Percentiles rank a stretch among this genome's conserved stretches.
Evolutionary conservation across 1,140 invertebrate species (phyloP).

Genomic region (Subanguina moxae): DNA sequence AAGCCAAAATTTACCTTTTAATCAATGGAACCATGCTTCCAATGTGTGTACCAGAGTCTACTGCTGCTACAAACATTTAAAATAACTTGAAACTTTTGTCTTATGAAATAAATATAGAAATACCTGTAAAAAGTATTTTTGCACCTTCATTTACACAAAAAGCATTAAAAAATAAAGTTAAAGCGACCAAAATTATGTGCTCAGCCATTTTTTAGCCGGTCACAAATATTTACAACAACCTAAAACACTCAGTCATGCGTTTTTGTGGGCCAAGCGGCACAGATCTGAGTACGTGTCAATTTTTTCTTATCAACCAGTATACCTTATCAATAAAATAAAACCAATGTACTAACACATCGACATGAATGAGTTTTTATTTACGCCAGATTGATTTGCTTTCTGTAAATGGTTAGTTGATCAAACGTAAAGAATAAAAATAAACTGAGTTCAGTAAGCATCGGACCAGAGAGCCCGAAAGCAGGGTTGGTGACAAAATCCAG

Average conservation of each 20-base stretch:
- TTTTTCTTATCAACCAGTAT: too few relatives aligned
- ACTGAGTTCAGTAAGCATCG: too few relatives aligned
- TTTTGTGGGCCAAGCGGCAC: neutral
- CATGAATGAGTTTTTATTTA: too few relatives aligned
- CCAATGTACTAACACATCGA: too few relatives aligned
- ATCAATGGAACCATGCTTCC: slow-evolving; percentile 34
- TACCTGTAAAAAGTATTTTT: slow-evolving; percentile 1
- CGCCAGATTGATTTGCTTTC: too few relatives aligned
- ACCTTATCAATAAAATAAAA: too few relatives aligned
- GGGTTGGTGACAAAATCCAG: too few relatives aligned
- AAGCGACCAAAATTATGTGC: neutral
- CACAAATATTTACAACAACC: neutral
- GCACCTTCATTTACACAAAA: neutral
- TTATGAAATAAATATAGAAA: neutral
- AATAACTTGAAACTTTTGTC: neutral
- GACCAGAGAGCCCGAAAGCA: too few relatives aligned
- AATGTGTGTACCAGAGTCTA: slow-evolving; percentile 37
- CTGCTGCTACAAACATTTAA: slow-evolving; percentile 9
- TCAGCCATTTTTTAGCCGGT: neutral
- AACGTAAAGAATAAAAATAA: too few relatives aligned
- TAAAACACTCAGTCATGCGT: neutral
- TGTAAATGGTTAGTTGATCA: too few relatives aligned
- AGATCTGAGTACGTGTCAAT: neutral
- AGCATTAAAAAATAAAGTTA: neutral
- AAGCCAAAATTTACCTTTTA: slow-evolving; percentile 19